Evolutionary conservation across 2,113 vertebrate species (phyloP).

Genomic region (Heterotis niloticus): DNA sequence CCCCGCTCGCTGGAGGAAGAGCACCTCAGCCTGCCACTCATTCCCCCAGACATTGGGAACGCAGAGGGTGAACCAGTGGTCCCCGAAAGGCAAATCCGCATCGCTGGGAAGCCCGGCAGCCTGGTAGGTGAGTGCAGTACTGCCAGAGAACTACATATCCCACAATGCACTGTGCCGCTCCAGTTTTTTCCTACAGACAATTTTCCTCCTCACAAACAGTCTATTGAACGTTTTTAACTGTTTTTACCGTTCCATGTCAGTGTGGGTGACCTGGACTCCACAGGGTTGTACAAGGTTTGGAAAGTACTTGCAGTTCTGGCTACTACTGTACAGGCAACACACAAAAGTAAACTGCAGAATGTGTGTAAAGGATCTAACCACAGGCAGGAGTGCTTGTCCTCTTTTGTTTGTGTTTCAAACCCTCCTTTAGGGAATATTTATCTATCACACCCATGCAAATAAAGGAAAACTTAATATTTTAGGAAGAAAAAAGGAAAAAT

Average conservation of each 20-base stretch:
- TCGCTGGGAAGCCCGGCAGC: conserved; percentile 84
- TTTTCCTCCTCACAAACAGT: not conserved
- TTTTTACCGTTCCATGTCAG: too few species aligned
- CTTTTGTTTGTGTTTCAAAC: not conserved
- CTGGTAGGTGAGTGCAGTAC: conserved; percentile 70
- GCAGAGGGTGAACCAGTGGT: conserved; percentile 90
- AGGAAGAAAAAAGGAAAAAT: too few species aligned
- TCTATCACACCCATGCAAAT: too few species aligned
- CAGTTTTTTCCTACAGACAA: not conserved
- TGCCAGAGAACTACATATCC: not conserved
- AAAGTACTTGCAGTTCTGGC: not conserved
- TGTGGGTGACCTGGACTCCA: not conserved
- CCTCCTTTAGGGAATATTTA: too few species aligned
- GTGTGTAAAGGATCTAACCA: too few species aligned
- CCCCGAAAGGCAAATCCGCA: conserved; percentile 90
- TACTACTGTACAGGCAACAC: too few species aligned
- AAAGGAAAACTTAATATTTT: too few species aligned
- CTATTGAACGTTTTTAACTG: not conserved
- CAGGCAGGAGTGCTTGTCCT: not conserved
- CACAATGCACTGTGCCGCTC: not conserved
- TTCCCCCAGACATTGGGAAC: conserved; percentile 94
- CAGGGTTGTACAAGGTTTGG: not conserved
- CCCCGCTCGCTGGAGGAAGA: conserved; percentile 86
- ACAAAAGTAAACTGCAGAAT: too few species aligned
- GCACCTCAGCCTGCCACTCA: conserved; percentile 64